Conservation (phyloP, 2,888 invertebrate genomes). For the Cantharis lateralis region DNA sequence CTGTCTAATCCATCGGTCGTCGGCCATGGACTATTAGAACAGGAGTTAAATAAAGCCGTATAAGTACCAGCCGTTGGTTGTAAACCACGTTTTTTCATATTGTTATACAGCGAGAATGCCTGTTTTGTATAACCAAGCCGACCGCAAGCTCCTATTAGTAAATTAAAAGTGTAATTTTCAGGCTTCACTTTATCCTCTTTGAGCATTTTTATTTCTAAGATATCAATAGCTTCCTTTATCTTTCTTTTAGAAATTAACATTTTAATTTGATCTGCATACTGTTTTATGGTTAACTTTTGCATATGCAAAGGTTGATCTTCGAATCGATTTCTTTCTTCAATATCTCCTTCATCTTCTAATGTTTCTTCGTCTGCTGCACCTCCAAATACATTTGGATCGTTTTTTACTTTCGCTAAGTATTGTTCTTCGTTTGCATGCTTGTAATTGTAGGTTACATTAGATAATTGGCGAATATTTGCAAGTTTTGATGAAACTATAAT, state of each 20-base stretch:
- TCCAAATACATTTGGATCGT: constrained; percentile 66
- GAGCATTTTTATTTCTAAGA: constrained; percentile 77
- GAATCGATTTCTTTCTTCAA: constrained; percentile 63
- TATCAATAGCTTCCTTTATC: constrained; percentile 76
- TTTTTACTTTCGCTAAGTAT: constrained; percentile 47
- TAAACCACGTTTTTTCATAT: constrained; percentile 78
- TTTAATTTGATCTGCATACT: constrained; percentile 76
- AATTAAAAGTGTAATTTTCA: constrained; percentile 76
- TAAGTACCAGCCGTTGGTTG: constrained; percentile 71
- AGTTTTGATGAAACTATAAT: neutral
- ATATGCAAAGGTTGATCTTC: constrained; percentile 57
- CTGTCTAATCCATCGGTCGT: constrained; percentile 67
- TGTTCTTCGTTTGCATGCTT: constrained; percentile 39
- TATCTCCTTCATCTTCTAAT: constrained; percentile 61
- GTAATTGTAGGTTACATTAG: neutral
- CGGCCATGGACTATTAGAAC: constrained; percentile 76
- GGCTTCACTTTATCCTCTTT: constrained; percentile 80
- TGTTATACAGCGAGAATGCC: constrained; percentile 81
- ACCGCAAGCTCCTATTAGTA: constrained; percentile 84
- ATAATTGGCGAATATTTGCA: neutral
- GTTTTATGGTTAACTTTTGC: constrained; percentile 63
- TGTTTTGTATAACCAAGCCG: constrained; percentile 83
- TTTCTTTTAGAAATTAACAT: constrained; percentile 65
- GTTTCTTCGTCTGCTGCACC: constrained; percentile 52
- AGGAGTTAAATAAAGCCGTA: constrained; percentile 87